phyloP scores from a whole-genome alignment of 2,113 vertebrate species.

The Indicator indicator region DNA sequence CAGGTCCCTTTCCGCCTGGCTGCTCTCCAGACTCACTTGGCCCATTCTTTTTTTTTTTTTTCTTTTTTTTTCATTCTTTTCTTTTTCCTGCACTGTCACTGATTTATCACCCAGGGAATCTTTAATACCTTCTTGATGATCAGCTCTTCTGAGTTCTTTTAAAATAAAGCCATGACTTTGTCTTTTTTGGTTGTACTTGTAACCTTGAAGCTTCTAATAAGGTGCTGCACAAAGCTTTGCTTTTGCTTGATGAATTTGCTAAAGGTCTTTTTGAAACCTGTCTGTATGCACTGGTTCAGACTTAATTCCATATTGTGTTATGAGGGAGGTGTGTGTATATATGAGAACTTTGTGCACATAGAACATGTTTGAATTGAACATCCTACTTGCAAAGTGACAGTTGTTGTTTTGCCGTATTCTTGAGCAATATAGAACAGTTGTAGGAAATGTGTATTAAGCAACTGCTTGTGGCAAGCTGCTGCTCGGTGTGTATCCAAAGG shows the following conservation, averaged over 20 bases:
- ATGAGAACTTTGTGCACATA: not conserved
- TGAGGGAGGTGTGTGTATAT: not conserved
- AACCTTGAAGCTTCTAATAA: not conserved
- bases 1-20: too few species aligned
- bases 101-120: not conserved
- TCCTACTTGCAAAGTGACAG: not conserved
- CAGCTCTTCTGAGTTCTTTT: not conserved
- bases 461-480: not conserved
- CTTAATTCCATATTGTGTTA: not conserved
- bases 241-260: not conserved
- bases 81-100: not conserved
- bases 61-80: too few species aligned
- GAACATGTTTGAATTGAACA: not conserved
- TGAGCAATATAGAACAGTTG: not conserved
- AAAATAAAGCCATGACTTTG: not conserved
- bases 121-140: not conserved
- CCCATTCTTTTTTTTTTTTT: not conserved
- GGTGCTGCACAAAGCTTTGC: not conserved
- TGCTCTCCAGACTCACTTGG: too few species aligned
- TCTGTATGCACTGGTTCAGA: not conserved
- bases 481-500: not conserved
- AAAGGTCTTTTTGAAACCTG: not conserved
- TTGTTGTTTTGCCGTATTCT: not conserved
- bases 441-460: not conserved
- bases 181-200: not conserved